These are phyloP conservation scores for Dasysyrphus tricinctus DNA, from an alignment of 2,888 invertebrate genomes.

Conservation along the genomic window DNA sequence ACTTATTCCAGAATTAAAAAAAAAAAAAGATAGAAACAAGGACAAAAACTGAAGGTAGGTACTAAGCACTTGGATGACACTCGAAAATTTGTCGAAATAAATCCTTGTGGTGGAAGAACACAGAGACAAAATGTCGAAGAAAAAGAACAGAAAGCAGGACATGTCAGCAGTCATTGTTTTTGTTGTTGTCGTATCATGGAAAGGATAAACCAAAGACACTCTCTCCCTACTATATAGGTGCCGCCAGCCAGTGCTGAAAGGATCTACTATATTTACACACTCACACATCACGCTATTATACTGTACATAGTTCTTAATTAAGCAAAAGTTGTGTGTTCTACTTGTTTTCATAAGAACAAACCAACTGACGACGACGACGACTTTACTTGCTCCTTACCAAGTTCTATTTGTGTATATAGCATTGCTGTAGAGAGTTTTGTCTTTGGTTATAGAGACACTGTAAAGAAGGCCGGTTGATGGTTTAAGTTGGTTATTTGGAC, in stretches of 20 bases:
- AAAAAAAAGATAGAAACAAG: not conserved
- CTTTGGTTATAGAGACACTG: not conserved
- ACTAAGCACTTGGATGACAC: constrained; percentile 31
- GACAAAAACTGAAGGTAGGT: not conserved
- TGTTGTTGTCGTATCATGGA: not conserved
- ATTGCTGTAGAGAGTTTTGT: not conserved
- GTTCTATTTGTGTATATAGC: not conserved
- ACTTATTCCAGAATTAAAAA: not conserved
- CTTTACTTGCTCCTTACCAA: constrained; percentile 17
- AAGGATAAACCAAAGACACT: constrained; percentile 12
- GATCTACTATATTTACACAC: constrained; percentile 38
- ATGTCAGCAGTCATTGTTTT: constrained; percentile 21
- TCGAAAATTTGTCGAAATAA: constrained; percentile 67
- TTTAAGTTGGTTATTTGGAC: constrained; percentile 47
- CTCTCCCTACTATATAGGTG: constrained; percentile 1
- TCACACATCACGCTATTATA: constrained; percentile 13
- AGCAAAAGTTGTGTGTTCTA: constrained; percentile 63
- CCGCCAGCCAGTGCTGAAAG: constrained; percentile 1
- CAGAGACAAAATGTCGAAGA: constrained; percentile 15
- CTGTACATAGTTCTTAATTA: constrained; percentile 53
- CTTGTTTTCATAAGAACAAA: constrained; percentile 36
- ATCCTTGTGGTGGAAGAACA: constrained; percentile 67
- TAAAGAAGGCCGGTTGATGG: constrained; percentile 19
- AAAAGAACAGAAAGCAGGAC: constrained; percentile 37
- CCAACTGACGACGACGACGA: not conserved